Conservation (phyloP, 2,113 vertebrate species). For the Glaucidium brasilianum region DNA sequence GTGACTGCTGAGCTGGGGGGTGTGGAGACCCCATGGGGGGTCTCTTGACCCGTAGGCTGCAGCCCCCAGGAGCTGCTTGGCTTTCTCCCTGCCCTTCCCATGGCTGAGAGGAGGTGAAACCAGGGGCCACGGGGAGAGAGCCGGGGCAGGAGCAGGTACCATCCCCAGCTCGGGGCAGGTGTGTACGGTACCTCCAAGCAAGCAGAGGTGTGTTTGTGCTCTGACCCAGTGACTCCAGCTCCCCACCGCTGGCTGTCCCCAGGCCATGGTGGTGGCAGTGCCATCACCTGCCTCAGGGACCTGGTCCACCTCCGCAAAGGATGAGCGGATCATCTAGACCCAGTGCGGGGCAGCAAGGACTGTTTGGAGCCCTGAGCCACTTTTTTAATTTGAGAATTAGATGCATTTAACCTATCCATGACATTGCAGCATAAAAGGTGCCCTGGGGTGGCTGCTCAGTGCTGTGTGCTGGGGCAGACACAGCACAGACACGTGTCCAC, state of each 20-base stretch:
- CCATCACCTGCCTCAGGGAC: not conserved
- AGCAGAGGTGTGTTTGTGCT: not conserved
- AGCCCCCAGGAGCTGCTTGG: not conserved
- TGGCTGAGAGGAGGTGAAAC: not conserved
- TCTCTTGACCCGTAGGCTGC: not conserved
- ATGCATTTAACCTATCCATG: not conserved
- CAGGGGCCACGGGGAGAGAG: accelerated
- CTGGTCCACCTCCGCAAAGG: not conserved
- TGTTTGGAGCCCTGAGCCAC: not conserved
- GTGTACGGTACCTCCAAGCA: too few species aligned
- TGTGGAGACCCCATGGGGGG: not conserved
- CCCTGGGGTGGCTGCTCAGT: not conserved
- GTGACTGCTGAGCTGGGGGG: not conserved
- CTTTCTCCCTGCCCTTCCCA: not conserved
- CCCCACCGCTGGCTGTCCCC: not conserved
- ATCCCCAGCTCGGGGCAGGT: not conserved
- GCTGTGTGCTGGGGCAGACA: not conserved
- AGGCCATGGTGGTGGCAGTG: not conserved
- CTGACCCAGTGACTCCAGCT: not conserved
- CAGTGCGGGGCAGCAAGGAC: not conserved
- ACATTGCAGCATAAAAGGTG: not conserved
- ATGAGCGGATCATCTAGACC: not conserved
- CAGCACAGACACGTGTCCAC: accelerated
- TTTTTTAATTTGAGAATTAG: not conserved
- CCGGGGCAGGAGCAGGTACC: not conserved